Base-by-base conservation (phyloP, 2,888 invertebrate genomes). In the Theretra japonica region DNA sequence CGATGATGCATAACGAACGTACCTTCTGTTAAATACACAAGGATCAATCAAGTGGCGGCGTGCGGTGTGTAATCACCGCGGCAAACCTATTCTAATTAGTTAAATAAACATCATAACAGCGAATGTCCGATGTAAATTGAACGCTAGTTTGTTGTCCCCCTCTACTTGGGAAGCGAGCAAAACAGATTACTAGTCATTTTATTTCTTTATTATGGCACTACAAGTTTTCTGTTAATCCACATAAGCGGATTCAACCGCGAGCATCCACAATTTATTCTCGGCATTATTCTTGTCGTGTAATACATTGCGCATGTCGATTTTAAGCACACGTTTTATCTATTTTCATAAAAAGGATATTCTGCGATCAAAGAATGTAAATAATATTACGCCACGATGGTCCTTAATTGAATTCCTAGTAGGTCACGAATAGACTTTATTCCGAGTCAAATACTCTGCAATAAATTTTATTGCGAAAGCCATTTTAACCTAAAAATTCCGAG, bases 401-500 rank as follows among this genome's bases (percentile, higher is more conserved):
- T 87, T 90, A 90, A 90, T 90, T 89, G 88, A 88, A 90, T 89
- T 87, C 83, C 80, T 83, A 81, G 81, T 84, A 85, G 88, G 87
- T 88, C 89, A 88, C 87, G 88, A 87, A 86, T 87, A 86, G 85
- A 87, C 85, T 86, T 87, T 88, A 86, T 88, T 86, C 85, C 83
- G 82, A 89, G 89, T 89, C 89, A 89, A 89, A 89, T 85, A 86
- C 85, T 86, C 84, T 80, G 88, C 87, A 86, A 90, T 92, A 91
- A 91, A 91, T 89, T 91, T 90, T 90, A 91, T 89, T 87, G 88
- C 87, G 84, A 88, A 84, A 86, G 85, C 86, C 87, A 86, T 89
- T 91, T 89, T 88, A 86, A 87, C 87, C 88, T 87, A 88, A 90
- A 90, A 90, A 91, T 91, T 90, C 89, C 87, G 82, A 88, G 91